Base-by-base conservation (phyloP, 2,113 vertebrate genomes). In the Scophthalmus maximus region DNA sequence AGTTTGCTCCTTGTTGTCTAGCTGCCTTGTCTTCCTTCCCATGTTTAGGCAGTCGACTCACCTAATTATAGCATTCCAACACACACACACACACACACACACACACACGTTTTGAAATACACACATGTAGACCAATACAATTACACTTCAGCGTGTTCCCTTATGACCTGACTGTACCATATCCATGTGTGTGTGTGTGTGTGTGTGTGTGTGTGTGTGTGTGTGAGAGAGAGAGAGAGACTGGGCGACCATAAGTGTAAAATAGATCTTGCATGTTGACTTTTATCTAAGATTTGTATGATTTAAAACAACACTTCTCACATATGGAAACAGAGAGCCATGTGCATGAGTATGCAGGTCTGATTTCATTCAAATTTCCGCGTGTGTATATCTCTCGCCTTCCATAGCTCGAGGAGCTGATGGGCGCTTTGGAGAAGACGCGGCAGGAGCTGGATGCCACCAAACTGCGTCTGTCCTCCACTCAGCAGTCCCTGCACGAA, bases 401-500 rank as follows among this genome's bases (percentile, higher is more conserved):
- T 46, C 9, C 57, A 56, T 74, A 99, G 97, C 89, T 98, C 88
- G 97, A 99, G 86, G 97, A 99, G 53, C 90, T 99, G 83, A 96
- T 96, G 95, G 93, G 93, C 14, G 94, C 96, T 0, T 69, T 99
- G 74, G 97, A 99, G 79, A 97, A 97, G 90, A 98, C 96, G 3
- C 93, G 96, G 10, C 96, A 97, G 76, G 97, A 99, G 78, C 85
- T 99, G 80, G 97, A 99, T 26, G 89, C 95, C 66, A 98, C 96
- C 46, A 97, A 97, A 91, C 92, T 96, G 10, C 95, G 95, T 38
- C 94, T 99, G 36, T 94, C 95, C 69, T 96, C 96, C 66, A 97
- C 96, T 0, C 97, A 99, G 89, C 96, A 97, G 72, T 95, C 95
- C 38, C 89, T 99, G 81, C 95, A 95, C 14, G 97, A 99, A 25